These are phyloP conservation scores for Chloroclystis v-ata DNA, from an alignment of 2,888 invertebrate species.

Conservation along the genomic window DNA sequence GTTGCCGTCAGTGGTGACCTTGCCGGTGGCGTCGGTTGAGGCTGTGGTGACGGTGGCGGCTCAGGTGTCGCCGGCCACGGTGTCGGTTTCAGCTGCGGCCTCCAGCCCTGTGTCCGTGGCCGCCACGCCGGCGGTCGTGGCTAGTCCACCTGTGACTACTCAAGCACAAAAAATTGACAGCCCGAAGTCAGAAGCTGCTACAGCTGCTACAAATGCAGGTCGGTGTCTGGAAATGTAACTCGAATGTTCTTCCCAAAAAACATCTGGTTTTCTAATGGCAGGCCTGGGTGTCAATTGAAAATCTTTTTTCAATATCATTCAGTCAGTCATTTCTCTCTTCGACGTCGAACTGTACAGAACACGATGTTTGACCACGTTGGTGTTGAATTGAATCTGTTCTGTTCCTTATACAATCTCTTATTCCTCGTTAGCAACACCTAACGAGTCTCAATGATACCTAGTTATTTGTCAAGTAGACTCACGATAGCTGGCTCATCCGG, in stretches of 20 bases:
- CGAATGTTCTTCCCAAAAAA: not conserved
- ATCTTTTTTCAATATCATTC: too few relatives aligned
- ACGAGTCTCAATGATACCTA: constrained; percentile 8
- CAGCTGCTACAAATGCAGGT: constrained; percentile 41
- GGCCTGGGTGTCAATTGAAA: too few relatives aligned
- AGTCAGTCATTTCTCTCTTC: not conserved
- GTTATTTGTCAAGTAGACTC: constrained; percentile 32
- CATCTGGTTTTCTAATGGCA: too few relatives aligned
- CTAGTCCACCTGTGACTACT: constrained; percentile 20
- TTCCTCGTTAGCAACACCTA: constrained; percentile 8
- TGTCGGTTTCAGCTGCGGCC: constrained; percentile 24
- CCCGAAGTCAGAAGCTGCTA: too few relatives aligned
- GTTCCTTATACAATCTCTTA: too few relatives aligned
- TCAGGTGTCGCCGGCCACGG: constrained; percentile 28
- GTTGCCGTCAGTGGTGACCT: constrained; percentile 22
- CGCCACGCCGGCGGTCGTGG: constrained; percentile 34
- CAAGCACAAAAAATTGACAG: too few relatives aligned
- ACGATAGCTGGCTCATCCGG: constrained; percentile 43
- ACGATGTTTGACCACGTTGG: too few relatives aligned
- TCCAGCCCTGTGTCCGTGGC: constrained; percentile 40
- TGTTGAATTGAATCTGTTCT: too few relatives aligned
- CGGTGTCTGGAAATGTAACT: constrained; percentile 16
- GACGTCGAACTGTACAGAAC: too few relatives aligned
- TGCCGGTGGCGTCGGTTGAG: constrained; percentile 33
- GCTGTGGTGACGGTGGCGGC: constrained; percentile 34